Evolutionary conservation across 2,888 invertebrate genomes (phyloP), one percentile per base, ranked within the genome.

Genomic region (Orchestes rusci): DNA sequence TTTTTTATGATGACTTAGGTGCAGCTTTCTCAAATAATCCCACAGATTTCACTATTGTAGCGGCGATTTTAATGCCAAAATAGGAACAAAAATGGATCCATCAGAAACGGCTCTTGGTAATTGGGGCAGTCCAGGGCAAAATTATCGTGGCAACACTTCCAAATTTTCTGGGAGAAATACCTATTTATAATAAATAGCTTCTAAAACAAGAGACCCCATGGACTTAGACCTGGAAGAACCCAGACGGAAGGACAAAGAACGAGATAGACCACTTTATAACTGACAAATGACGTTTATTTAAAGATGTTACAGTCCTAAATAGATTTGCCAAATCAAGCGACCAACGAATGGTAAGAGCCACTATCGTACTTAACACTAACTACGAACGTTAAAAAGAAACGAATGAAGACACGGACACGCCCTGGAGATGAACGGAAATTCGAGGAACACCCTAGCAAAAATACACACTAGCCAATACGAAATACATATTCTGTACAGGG

Each of bases 321-420:
- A 31, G 13, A 31, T 31, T 31, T 31, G 7, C 12, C 8, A 31
- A 31, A 31, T 31, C 31, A 31, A 31, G 31, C 13, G 12, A 31
- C 8, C 31, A 31, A 5, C 12, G 31, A 12, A 31, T 31, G 31
- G 31, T 5, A 12, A 31, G 8, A 31, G 31, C 31, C 31, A 31
- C 31, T 31, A 31, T 31, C 23, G 23, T 5, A 23, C 23, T n/a
- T n/a, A 10, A 23, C 10, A 23, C 23, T 7, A 23, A 23, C 5
- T 23, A 23, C n/a, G n/a, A n/a, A n/a, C n/a, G 10, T 23, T 23
- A 23, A 23, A 23, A 23, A 23, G 10, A 10, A 23, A 23, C 10
- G 23, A 23, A 7, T 5, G 23, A 23, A 23, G 23, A 23, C 23
- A 23, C 10, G 23, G 23, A 23, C 10, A 23, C 10, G 23, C 23